Percentiles rank a stretch among this genome's conserved stretches.
Evolutionary conservation across 2,113 vertebrate species (phyloP).

Genomic region (Dromas ardeola): DNA sequence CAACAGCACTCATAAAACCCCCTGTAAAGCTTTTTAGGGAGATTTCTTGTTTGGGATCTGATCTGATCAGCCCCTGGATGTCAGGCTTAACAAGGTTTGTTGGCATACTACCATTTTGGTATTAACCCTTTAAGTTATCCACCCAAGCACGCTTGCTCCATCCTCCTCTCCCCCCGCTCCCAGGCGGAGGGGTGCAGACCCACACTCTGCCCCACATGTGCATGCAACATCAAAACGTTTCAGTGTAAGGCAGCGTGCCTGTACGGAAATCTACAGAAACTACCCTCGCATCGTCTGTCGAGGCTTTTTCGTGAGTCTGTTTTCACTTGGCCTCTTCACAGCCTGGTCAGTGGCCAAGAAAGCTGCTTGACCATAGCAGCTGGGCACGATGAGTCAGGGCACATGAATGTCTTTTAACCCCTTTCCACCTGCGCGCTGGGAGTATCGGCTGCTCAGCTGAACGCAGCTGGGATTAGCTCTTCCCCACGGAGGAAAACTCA

Average conservation of each 20-base stretch:
- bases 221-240: neutral
- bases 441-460: neutral
- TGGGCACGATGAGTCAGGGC: conserved; percentile 38
- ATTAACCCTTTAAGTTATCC: neutral
- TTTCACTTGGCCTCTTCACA: neutral
- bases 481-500: neutral
- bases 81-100: neutral
- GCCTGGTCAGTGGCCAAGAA: neutral
- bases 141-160: fast-evolving
- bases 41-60: neutral
- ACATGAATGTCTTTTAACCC: conserved; percentile 16
- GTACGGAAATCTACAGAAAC: neutral
- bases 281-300: neutral
- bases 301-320: neutral
- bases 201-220: fast-evolving
- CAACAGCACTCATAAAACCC: neutral
- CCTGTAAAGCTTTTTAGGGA: neutral
- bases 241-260: neutral
- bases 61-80: neutral
- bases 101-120: neutral
- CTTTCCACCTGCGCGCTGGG: neutral
- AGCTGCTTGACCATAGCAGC: conserved; percentile 23
- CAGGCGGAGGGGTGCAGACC: neutral
- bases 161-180: too few relatives aligned
- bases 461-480: neutral